Conservation (phyloP, 2,113 vertebrate genomes). For the Piprites chloris region DNA sequence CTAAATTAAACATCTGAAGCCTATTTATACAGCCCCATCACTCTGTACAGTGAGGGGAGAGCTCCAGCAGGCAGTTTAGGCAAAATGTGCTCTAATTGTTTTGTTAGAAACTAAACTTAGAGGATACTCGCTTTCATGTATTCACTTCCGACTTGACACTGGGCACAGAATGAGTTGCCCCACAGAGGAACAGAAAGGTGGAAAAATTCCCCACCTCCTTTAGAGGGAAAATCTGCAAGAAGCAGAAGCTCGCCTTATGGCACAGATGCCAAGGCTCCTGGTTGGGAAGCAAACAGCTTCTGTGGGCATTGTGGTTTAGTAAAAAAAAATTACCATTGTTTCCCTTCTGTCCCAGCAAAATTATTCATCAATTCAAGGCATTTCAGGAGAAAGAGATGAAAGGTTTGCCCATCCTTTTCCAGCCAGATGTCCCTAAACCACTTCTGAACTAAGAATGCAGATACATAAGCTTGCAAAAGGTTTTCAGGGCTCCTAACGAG, state of each 20-base stretch:
- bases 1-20: background rate
- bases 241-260: background rate
- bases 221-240: background rate
- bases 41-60: background rate
- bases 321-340: background rate
- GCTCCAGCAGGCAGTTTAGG: background rate
- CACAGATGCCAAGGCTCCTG: background rate
- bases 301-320: background rate
- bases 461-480: background rate
- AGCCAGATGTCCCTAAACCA: background rate
- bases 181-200: background rate
- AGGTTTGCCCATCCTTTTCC: background rate
- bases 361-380: background rate
- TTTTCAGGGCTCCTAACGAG: background rate
- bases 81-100: background rate
- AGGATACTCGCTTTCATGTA: background rate
- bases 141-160: background rate
- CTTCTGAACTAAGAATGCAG: background rate
- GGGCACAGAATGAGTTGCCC: background rate
- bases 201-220: background rate
- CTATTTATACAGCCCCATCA: background rate
- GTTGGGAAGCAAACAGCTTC: background rate
- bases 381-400: background rate
- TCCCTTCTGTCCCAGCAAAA: background rate
- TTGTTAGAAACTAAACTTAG: background rate